phyloP scores from a whole-genome alignment of 37 sponge, comb jelly and placozoan species.

The Aplysina aerophoba region DNA sequence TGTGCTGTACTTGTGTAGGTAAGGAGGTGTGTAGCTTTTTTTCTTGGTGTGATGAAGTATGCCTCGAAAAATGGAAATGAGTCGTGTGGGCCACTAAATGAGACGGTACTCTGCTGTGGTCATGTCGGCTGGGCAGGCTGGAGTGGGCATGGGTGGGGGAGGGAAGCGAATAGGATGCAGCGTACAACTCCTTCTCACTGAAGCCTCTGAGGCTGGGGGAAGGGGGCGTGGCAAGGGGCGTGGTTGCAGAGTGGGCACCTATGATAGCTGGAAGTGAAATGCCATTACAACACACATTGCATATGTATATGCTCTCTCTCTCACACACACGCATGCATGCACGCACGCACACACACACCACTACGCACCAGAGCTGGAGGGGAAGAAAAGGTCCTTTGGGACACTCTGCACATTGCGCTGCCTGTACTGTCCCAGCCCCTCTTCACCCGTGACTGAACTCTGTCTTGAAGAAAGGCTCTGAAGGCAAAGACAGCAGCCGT shows the following conservation, averaged over 20 bases:
- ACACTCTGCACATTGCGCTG: background rate
- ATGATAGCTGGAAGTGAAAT: background rate
- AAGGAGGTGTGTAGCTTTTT: background rate
- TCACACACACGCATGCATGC: conserved; percentile 16
- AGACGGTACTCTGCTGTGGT: background rate
- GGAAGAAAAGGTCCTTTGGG: background rate
- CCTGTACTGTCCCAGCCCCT: background rate
- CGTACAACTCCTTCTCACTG: conserved; percentile 45
- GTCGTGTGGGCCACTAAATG: background rate
- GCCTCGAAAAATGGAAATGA: background rate
- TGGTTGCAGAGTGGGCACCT: background rate
- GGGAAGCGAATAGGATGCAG: background rate
- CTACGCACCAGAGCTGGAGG: background rate
- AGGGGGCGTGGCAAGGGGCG: background rate
- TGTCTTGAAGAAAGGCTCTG: background rate
- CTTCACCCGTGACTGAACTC: background rate
- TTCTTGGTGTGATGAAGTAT: background rate
- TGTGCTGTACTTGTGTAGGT: background rate
- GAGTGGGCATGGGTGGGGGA: background rate
- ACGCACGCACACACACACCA: conserved; percentile 21
- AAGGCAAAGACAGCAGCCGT: background rate
- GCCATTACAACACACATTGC: background rate
- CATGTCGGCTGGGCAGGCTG: background rate
- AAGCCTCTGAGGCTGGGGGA: conserved; percentile 16
- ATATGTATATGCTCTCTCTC: too few species aligned